Evolutionary conservation across 2,113 vertebrate genomes (phyloP).

Genomic region (Saguinus midas): DNA sequence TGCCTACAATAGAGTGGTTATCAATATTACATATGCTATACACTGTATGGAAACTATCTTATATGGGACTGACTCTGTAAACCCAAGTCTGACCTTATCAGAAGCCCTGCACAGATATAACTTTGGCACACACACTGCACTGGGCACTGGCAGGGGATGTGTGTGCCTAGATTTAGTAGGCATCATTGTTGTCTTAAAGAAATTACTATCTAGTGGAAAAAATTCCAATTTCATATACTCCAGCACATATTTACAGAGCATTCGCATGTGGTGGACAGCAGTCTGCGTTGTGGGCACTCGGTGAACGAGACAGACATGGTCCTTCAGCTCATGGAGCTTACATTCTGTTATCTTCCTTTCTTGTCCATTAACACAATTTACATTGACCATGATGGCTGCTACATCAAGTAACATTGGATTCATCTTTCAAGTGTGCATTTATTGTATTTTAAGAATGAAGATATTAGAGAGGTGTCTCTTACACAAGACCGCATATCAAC

Average conservation of each 20-base stretch:
- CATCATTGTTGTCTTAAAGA: not conserved
- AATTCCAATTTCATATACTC: not conserved
- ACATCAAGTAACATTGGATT: not conserved
- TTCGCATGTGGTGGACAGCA: fast-evolving
- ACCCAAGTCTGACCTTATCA: fast-evolving
- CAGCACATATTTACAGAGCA: not conserved
- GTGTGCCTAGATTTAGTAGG: not conserved
- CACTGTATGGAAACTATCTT: fast-evolving
- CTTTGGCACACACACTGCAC: fast-evolving
- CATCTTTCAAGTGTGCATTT: not conserved
- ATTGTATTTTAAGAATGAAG: not conserved
- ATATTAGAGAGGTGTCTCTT: not conserved
- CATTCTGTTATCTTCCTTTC: not conserved
- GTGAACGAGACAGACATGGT: not conserved
- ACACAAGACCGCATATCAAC: not conserved
- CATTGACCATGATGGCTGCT: not conserved
- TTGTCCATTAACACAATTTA: not conserved
- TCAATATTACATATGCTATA: not conserved
- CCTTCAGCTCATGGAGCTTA: not conserved
- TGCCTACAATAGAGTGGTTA: fast-evolving
- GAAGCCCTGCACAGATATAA: not conserved
- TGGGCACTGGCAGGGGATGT: not conserved
- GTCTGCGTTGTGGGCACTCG: too few species aligned
- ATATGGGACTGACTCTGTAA: not conserved
- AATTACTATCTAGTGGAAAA: not conserved